Conservation (phyloP, 2,797 vertebrate genomes). For the Coccyzus lansbergi region DNA sequence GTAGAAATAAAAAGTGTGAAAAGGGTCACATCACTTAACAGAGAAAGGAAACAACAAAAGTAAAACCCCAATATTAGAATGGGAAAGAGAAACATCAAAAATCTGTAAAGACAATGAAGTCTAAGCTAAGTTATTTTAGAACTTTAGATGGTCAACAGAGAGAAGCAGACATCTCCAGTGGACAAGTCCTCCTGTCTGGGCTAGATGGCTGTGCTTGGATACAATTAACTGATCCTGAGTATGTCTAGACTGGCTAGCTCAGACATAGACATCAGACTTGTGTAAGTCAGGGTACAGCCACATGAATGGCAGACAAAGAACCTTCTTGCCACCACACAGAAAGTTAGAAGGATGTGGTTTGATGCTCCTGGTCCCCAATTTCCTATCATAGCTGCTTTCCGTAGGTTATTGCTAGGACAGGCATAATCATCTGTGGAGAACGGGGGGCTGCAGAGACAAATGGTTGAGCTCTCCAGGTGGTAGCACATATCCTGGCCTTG, state of each 20-base stretch:
- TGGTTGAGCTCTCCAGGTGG: not conserved
- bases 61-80: not conserved
- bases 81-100: not conserved
- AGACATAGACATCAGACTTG: not conserved
- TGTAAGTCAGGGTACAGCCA: not conserved
- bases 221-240: rapidly evolving
- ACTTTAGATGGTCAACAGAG: not conserved
- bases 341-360: not conserved
- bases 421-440: not conserved
- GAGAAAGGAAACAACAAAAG: not conserved
- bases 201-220: not conserved
- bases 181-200: not conserved
- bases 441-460: not conserved
- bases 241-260: not conserved
- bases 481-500: not conserved
- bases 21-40: not conserved
- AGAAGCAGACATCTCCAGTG: not conserved
- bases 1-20: not conserved
- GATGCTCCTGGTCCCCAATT: not conserved
- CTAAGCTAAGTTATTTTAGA: not conserved
- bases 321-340: not conserved
- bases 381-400: not conserved
- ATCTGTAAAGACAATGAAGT: not conserved
- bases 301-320: rapidly evolving
- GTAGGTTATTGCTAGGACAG: rapidly evolving